Base-by-base conservation (phyloP, 2,888 invertebrate genomes). In the Calameuta idolon region DNA sequence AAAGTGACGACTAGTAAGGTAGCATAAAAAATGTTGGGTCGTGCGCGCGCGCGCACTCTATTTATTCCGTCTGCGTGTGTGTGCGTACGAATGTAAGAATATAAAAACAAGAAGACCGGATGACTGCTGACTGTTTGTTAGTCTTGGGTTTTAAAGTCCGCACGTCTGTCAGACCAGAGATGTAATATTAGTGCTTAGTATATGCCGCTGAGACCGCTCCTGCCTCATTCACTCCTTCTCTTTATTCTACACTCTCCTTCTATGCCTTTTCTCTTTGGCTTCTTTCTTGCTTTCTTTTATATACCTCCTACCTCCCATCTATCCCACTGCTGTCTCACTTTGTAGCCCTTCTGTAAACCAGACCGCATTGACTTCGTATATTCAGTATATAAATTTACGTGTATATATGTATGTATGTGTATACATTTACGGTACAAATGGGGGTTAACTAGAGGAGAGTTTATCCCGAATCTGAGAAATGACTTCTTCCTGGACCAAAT, bases 51-150 rank as follows among this genome's bases (percentile, higher is more conserved):
- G 88, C 87, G n/a, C 89, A 81, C 37, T 55, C 23, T 23, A 34
- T 75, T 69, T 76, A 73, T 77, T 3, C 74, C 23, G 33, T 80
- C 69, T 30, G 73, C 76, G 75, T 79, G 81, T 11, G 34, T 76
- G 81, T 35, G 80, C 91, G 11, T 92, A 92, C 34, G 92, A 81
- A 77, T 79, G 82, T 80, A 87, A 89, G 90, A 90, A 89, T 89
- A 89, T 90, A 90, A 91, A 91, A 91, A 90, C 90, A 89, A 88
- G 90, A 85, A 91, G 90, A 91, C 91, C 91, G 91, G 91, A 91
- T 91, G 91, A 91, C 91, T 91, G 91, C 89, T 86, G 87, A 89
- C 89, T 91, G 91, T 91, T 91, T 91, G 90, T 91, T 91, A 91
- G 90, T 90, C 89, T 91, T 91, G 88, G 88, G 87, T 89, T 91